phyloP scores from a whole-genome alignment of 2,113 vertebrate species.

The Thalassoma bifasciatum region DNA sequence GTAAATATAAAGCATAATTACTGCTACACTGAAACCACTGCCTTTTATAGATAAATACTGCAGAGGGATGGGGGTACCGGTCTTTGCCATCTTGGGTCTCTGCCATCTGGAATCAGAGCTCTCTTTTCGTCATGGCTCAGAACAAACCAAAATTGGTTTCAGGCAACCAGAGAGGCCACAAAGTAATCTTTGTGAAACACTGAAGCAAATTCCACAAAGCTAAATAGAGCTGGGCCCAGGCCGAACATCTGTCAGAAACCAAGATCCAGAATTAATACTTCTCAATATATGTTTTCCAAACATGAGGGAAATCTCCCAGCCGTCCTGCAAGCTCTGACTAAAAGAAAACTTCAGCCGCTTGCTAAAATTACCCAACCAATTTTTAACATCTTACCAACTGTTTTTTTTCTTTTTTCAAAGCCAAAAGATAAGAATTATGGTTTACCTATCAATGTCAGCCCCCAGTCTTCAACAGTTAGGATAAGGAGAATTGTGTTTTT shows the following conservation, averaged over 20 bases:
- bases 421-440: slow-evolving; percentile 19
- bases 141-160: slow-evolving; percentile 81
- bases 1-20: slow-evolving; percentile 46
- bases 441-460: slow-evolving; percentile 8
- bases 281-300: slow-evolving; percentile 46
- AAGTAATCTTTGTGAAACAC: slow-evolving; percentile 72
- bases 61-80: slow-evolving; percentile 34
- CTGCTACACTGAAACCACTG: slow-evolving; percentile 41
- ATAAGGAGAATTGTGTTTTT: not conserved
- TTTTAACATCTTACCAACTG: not conserved
- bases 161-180: slow-evolving; percentile 69
- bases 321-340: slow-evolving; percentile 25
- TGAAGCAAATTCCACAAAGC: slow-evolving; percentile 62
- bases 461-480: slow-evolving; percentile 3
- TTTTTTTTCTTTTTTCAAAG: slow-evolving; percentile 12
- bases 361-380: slow-evolving; percentile 20
- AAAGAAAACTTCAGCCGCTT: slow-evolving; percentile 37
- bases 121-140: slow-evolving; percentile 66
- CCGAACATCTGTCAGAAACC: slow-evolving; percentile 67
- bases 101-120: slow-evolving; percentile 66
- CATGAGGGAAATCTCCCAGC: slow-evolving; percentile 49
- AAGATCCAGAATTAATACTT: slow-evolving; percentile 55
- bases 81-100: slow-evolving; percentile 66
- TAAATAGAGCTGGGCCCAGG: slow-evolving; percentile 65
- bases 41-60: slow-evolving; percentile 69